These are phyloP conservation scores for Burhinus oedicnemus DNA, from an alignment of 2,113 vertebrate genomes.

Conservation along the genomic window DNA sequence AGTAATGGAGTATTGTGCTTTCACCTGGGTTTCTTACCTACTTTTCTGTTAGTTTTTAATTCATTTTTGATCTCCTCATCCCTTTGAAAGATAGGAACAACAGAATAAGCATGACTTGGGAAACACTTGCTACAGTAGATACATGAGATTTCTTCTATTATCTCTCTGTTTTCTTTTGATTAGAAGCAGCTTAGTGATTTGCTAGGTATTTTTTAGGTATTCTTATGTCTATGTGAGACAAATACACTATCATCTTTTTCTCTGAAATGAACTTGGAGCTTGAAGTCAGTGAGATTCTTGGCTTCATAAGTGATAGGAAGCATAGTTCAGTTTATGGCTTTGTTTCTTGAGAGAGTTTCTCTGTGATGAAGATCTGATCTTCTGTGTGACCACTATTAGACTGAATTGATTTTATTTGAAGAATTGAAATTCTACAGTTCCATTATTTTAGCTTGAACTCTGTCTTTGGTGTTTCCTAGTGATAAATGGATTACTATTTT, in stretches of 20 bases:
- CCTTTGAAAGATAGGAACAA: not conserved
- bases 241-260: not conserved
- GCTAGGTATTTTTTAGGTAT: not conserved
- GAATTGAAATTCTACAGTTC: not conserved
- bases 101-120: not conserved
- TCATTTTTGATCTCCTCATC: not conserved
- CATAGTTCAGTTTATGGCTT: not conserved
- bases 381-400: not conserved
- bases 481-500: constrained; percentile 28
- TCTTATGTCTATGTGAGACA: not conserved
- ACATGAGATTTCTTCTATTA: not conserved
- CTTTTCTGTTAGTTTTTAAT: not conserved
- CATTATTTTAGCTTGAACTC: constrained; percentile 12
- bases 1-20: not conserved
- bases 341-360: not conserved
- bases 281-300: not conserved
- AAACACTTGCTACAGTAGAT: not conserved
- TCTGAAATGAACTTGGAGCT: not conserved
- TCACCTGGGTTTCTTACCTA: not conserved
- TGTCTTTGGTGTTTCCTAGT: not conserved
- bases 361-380: not conserved
- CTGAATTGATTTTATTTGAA: constrained; percentile 13
- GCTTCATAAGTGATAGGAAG: not conserved
- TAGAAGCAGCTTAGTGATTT: not conserved
- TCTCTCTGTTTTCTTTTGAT: not conserved